phyloP scores from a whole-genome alignment of 2,888 invertebrate species.

The Branchellion lobata region DNA sequence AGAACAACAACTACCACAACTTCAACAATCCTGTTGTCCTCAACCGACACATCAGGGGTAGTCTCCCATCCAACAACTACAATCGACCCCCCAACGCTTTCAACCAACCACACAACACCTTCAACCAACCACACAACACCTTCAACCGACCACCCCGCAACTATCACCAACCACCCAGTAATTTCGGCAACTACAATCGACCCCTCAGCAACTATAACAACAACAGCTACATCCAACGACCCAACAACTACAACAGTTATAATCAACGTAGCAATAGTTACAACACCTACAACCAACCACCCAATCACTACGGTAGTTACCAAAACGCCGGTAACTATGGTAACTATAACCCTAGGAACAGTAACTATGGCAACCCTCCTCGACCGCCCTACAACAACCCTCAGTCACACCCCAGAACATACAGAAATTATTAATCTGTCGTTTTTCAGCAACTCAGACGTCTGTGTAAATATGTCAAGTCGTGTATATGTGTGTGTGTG shows the following conservation, averaged over 20 bases:
- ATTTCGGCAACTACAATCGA: too few species aligned
- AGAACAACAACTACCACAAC: not conserved
- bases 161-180: not conserved
- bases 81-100: not conserved
- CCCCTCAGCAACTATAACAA: conserved; percentile 22
- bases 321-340: conserved; percentile 8
- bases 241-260: conserved; percentile 1
- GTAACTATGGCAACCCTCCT: too few species aligned
- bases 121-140: conserved; percentile 10
- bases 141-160: not conserved
- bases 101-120: not conserved
- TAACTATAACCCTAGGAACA: not conserved
- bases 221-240: not conserved
- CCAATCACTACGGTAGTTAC: not conserved
- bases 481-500: too few species aligned
- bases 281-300: not conserved
- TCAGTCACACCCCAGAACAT: too few species aligned
- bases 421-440: too few species aligned
- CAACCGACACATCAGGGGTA: conserved; percentile 7
- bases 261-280: not conserved
- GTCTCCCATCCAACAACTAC: not conserved
- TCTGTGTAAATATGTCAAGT: too few species aligned
- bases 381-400: too few species aligned
- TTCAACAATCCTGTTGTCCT: not conserved
- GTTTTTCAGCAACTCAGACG: too few species aligned